Evolutionary conservation across 2,888 invertebrate genomes (phyloP), one percentile per base, ranked within the genome.

Genomic region (Ochlodes sylvanus): DNA sequence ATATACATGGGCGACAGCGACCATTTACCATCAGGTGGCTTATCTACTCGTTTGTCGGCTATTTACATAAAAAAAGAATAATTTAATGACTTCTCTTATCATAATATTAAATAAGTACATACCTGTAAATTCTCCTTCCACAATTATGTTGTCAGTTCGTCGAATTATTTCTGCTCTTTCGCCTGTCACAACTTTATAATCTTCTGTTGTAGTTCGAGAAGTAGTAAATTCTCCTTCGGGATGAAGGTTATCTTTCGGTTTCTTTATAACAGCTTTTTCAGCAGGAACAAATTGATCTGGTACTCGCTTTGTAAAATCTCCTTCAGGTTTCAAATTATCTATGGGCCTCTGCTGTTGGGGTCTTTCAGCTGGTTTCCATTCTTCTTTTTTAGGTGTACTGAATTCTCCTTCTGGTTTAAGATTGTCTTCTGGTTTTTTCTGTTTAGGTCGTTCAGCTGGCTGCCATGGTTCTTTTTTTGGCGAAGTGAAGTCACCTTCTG

Each of bases 51-150:
- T 27, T 27, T 27, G 27, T 5, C 27, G 5, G 27, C 27, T 27
- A 27, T 27, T 27, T 5, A 27, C 27, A 27, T 27, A 27, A 27
- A 27, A 2, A 27, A 27, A 27, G 27, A 27, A 27, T 27, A 27
- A n/a, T n/a, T n/a, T n/a, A n/a, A 27, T 27, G 47, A 9, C 4
- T 9, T 9, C 4, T 1, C 19, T 17, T 17, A 17, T 50, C 7
- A 5, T 52, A 27, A 27, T 32, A 50, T 32, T 7, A 44, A 19
- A 0, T 55, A 12, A 21, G 83, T 67, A 75, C 80, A 88, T 89
- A 95, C 95, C 95, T 82, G 90, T 94, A 74, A 96, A 96, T 84
- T 95, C 94, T 76, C 96, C 95, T 90, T 95, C 94, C 63, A 94
- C 90, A 44, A 94, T 94, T 15, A 96, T 93, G 79, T 96, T 96